These are phyloP conservation scores for Pedicia rivosa DNA, from an alignment of 2,888 invertebrate species.

Conservation along the genomic window DNA sequence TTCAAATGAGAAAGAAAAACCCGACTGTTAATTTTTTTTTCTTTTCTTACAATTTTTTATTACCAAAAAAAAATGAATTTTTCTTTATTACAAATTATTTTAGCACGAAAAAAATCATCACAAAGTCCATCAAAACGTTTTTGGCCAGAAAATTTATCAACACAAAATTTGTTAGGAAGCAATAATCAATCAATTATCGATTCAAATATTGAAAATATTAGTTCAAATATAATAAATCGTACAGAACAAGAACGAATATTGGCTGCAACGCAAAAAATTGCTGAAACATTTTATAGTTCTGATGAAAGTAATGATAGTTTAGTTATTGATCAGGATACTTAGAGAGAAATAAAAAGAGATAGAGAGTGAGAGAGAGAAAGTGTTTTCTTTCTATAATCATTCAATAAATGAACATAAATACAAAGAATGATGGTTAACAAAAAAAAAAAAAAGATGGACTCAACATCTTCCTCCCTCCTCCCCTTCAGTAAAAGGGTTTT, in stretches of 20 bases:
- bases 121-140: constrained; percentile 10
- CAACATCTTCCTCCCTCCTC: no score
- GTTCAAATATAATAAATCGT: constrained; percentile 14
- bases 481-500: no score
- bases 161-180: constrained; percentile 4
- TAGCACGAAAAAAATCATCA: constrained; percentile 12
- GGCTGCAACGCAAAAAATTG: constrained; percentile 10
- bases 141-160: constrained; percentile 11
- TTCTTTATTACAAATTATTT: no score
- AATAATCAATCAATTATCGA: constrained; percentile 12
- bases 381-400: not conserved
- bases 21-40: no score
- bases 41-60: no score
- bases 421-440: no score
- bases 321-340: constrained; percentile 14
- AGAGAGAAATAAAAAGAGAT: no score
- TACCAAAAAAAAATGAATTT: no score
- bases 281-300: constrained; percentile 14
- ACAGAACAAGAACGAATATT: constrained; percentile 11
- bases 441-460: no score
- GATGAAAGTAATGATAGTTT: constrained; percentile 15
- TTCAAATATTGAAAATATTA: constrained; percentile 15
- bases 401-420: not conserved
- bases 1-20: no score
- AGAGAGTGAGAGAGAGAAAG: no score